Evolutionary conservation across 2,797 vertebrate genomes (phyloP), one percentile per base, ranked within the genome.

Genomic region (Periophthalmus magnuspinnatus): DNA sequence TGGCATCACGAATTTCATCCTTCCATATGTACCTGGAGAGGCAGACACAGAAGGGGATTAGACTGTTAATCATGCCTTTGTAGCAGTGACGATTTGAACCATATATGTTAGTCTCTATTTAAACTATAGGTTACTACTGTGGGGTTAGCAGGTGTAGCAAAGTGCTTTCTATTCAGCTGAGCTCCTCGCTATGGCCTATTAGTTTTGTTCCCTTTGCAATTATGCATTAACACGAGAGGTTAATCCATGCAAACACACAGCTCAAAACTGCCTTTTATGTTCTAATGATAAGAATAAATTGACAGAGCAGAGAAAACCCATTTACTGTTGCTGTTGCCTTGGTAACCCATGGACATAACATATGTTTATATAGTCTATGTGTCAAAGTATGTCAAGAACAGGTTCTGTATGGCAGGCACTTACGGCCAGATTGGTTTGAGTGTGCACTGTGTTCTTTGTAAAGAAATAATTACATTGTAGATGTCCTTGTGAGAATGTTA

Each of bases 11-110:
- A 78, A 96, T 91, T 71, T 96, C 91, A 10, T 94, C 95, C 83
- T 96, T 95, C 95, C 95, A 97, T 55, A 95, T 94, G 84, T 94
- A 97, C 86, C 96, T 97, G 59, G 81, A 60, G 66, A 1, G 75
- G 24, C 62, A 16, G 36, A 68, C 1, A 56, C 54, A 10, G 28
- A 11, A 62, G 33, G n/a, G 19, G 33, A 41, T 63, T 24, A 57
- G 41, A 45, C 41, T 45, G 38, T 28, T 28, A 54, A 54, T 54
- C 22, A 14, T 28, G 13, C 55, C 28, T 57, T 24, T 16, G 13
- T 6, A 16, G 22, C 14, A 57, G 16, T 24, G 10, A 24, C 10
- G 38, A 11, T 41, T 6, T 22, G 52, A 22, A 22, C 52, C 11
- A 11, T 2, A 41, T 41, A 10, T 56, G 55, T 28, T 56, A 24